Conservation (phyloP, 2,888 invertebrate genomes). For the Hyposoter dolosus region DNA sequence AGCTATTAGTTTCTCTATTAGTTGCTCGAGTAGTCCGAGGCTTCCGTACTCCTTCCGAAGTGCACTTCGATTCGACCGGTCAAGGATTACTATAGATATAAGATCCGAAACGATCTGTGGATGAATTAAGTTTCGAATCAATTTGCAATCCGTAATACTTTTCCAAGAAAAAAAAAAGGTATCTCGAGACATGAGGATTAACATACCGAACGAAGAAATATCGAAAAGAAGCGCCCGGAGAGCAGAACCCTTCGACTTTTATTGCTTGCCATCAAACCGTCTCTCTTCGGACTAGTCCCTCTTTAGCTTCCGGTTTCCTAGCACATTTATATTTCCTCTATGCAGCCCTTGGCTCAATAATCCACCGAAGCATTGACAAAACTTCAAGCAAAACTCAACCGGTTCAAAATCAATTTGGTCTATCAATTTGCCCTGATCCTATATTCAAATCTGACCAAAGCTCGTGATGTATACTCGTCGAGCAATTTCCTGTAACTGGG, state of each 20-base stretch:
- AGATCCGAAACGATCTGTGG: background rate
- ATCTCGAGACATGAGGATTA: background rate
- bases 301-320: background rate
- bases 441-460: constrained; percentile 16
- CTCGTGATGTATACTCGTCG: constrained; percentile 1
- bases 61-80: constrained; percentile 46
- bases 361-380: constrained; percentile 27
- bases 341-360: constrained; percentile 22
- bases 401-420: constrained; percentile 45
- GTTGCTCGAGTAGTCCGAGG: constrained; percentile 55
- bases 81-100: constrained; percentile 45
- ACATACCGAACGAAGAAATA: background rate
- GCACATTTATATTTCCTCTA: background rate
- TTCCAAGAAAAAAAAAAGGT: constrained; percentile 2
- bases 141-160: constrained; percentile 38
- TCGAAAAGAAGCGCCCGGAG: background rate
- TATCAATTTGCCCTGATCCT: background rate
- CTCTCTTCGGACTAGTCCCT: background rate
- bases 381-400: constrained; percentile 37
- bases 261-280: background rate
- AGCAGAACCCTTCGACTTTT: constrained; percentile 1
- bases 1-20: constrained; percentile 65
- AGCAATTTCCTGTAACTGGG: constrained; percentile 56
- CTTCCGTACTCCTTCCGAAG: background rate
- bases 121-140: constrained; percentile 38